Evolutionary conservation across 2,113 vertebrate genomes (phyloP).

Genomic region (Nematolebias whitei): DNA sequence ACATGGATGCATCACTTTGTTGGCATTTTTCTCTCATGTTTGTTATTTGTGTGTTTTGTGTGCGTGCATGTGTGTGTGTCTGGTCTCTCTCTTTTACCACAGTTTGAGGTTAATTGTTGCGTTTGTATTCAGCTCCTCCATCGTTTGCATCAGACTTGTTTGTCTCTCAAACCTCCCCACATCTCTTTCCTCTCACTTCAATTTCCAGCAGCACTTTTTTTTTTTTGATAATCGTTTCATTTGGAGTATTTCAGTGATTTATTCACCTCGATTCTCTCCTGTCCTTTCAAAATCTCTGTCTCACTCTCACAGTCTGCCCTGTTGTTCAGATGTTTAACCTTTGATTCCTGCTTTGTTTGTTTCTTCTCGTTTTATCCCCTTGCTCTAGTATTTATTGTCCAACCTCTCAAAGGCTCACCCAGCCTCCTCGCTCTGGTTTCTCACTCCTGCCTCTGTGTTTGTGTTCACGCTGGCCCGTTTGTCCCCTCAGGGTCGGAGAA

Average conservation of each 20-base stretch:
- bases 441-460: not conserved
- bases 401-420: not conserved
- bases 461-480: not conserved
- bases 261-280: conserved; percentile 15
- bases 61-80: conserved; percentile 1
- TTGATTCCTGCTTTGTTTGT: not conserved
- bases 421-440: not conserved
- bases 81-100: not conserved
- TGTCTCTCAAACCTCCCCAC: conserved; percentile 33
- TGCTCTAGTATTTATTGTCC: not conserved
- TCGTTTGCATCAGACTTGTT: conserved; percentile 30
- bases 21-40: not conserved
- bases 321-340: not conserved
- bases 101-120: conserved; percentile 44
- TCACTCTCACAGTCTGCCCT: conserved; percentile 12
- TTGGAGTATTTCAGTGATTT: not conserved
- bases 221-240: conserved; percentile 2
- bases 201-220: not conserved
- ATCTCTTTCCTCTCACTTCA: conserved; percentile 28
- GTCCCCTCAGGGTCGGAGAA: conserved; percentile 83
- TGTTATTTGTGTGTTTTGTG: conserved; percentile 1
- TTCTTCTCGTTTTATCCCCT: not conserved
- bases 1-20: conserved; percentile 9
- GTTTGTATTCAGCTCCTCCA: conserved; percentile 39
- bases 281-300: not conserved